Evolutionary conservation across 2,888 invertebrate species (phyloP), one percentile per base, ranked within the genome.

Genomic region (Tribolium freemani): DNA sequence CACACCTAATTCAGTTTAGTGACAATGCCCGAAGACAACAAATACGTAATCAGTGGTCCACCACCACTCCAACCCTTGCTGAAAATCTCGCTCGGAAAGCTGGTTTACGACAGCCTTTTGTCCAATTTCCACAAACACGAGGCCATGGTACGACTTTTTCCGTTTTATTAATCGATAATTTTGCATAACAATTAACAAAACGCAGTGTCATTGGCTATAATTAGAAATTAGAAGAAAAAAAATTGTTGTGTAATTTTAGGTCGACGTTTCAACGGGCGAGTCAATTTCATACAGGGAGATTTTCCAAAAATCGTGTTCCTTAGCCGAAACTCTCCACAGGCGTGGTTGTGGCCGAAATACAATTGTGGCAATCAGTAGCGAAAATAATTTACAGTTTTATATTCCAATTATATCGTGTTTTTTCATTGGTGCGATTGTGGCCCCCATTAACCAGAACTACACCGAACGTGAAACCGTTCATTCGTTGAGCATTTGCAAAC

Each of bases 401-500:
- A 73, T 79, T 13, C 82, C 83, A 1, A 74, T 81, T 0, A 21
- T 83, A n/a, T 79, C 83, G 5, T 75, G 80, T 3, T 61, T 81
- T 3, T 82, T 76, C 54, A 66, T 80, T 5, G 83, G 83, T 2
- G 78, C 80, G 3, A 72, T 74, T 2, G 54, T 79, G 11, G 79
- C 81, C 8, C 78, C 82, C 3, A 30, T 84, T 4, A 84, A 83
- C 68, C 77, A 78, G 45, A 74, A 69, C 8, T 84, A 83, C 71
- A 77, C 77, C 5, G 16, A 58, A 50, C 69, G 69, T 4, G 83
- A 83, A 75, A 51, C 81, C 26, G 69, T 74, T 48, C 93, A 93
- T 80, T 86, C 90, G 16, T 80, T 92, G 1, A 88, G 88, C 69
- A 89, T 93, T 70, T 90, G 91, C 0, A 90, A 90, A 80, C 93